Conservation (phyloP, 2,797 vertebrate species). For the Darevskia mixta region DNA sequence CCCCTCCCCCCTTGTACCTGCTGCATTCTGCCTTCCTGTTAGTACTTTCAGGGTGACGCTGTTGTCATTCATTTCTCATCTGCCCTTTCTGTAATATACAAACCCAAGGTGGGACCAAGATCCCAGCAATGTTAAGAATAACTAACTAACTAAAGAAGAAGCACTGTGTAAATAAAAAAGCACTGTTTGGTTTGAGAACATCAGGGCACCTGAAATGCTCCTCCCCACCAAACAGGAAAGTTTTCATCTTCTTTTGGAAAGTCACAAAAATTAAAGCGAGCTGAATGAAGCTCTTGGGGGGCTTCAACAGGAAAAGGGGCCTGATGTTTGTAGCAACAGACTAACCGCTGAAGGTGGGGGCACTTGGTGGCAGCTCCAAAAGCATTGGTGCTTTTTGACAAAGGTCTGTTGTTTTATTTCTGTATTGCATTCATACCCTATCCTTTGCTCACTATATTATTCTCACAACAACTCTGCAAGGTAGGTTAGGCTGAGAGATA, state of each 20-base stretch:
- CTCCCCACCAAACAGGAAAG: background rate
- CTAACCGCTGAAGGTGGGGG: too few relatives aligned
- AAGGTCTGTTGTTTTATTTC: too few relatives aligned
- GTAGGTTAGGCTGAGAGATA: too few relatives aligned
- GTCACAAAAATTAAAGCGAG: background rate
- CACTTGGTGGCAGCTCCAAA: too few relatives aligned
- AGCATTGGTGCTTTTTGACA: background rate
- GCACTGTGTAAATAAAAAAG: background rate
- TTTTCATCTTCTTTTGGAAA: background rate
- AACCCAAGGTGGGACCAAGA: background rate
- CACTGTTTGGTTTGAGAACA: too few relatives aligned
- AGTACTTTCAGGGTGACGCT: background rate
- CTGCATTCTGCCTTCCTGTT: background rate
- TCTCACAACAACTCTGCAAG: too few relatives aligned
- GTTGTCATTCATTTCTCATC: background rate
- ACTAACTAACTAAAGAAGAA: background rate
- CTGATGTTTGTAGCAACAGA: background rate
- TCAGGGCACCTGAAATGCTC: too few relatives aligned
- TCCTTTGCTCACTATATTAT: too few relatives aligned
- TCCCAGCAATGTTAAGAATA: background rate
- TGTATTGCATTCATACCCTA: too few relatives aligned
- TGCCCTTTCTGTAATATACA: background rate
- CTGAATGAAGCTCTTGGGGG: too few relatives aligned
- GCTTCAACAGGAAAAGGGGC: too few relatives aligned
- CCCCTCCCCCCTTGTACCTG: background rate